Evolutionary conservation across 2,888 invertebrate genomes (phyloP), one percentile per base, ranked within the genome.

Genomic region (Crematogaster levior): DNA sequence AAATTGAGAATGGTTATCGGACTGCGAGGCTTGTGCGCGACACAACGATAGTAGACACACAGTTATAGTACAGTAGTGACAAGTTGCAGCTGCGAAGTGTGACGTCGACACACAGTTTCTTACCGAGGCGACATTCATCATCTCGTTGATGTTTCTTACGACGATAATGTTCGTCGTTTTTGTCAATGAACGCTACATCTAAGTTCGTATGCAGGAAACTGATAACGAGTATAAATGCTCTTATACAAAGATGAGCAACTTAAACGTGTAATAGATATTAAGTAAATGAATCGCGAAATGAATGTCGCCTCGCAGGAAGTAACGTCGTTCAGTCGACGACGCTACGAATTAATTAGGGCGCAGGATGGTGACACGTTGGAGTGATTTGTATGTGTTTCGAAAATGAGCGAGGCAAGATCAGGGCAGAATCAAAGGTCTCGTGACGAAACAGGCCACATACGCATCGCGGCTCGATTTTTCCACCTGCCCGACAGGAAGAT

Each of bases 41-140:
- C 90, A 88, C 92, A 92, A 92, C 91, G 91, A 93, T 91, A 93
- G 93, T 93, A 94, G 93, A 94, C 93, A 94, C 93, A 94, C 91
- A 94, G 94, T 94, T 93, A 94, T 93, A 94, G 94, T 94, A 94
- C 92, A 94, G 93, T 93, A 94, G 94, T 94, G 94, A 94, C 93
- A 93, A 94, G 94, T 94, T 94, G 94, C 93, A 94, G 94, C 92
- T 93, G 94, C 93, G 91, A 93, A 91, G 92, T 93, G 92, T 92
- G 92, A 93, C 91, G 91, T 91, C 89, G 90, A 91, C 90, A 91
- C 91, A 91, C 90, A 90, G 86, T 90, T 85, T 85, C 77, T 63
- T 83, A 27, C 48, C 58, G 84, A 82, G 89, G 73, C 82, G 83
- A 84, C 85, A 84, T 86, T 86, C 66, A 85, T 86, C 81, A 77